phyloP scores from a whole-genome alignment of 2,797 vertebrate species.

The Pteronotus mesoamericanus region DNA sequence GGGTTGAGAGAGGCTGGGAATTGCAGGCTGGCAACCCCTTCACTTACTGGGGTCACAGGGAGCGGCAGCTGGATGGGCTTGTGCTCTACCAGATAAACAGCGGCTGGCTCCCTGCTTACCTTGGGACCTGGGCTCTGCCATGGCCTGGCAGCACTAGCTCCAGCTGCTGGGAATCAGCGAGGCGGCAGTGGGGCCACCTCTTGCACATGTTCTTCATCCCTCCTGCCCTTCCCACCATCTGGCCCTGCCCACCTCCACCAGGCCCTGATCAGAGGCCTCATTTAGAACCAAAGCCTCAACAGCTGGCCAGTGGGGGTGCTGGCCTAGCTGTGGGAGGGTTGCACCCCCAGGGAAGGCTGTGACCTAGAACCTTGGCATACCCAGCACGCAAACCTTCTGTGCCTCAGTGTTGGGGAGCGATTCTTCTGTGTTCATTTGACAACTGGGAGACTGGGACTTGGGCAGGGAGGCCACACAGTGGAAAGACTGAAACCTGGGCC shows the following conservation, averaged over 20 bases:
- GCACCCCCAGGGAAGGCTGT: not conserved
- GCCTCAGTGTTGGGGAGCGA: accelerated
- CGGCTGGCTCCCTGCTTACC: not conserved
- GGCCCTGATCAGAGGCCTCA: not conserved
- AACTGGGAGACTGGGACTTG: no score
- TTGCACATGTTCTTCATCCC: accelerated
- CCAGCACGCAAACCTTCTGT: not conserved
- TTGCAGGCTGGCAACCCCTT: no score
- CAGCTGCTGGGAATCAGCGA: not conserved
- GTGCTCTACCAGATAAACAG: not conserved
- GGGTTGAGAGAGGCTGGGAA: not conserved
- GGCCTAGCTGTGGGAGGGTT: not conserved
- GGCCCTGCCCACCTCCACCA: not conserved
- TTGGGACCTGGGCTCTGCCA: not conserved
- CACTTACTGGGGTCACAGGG: accelerated
- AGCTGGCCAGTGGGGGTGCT: not conserved
- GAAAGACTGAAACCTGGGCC: accelerated
- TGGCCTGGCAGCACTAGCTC: not conserved
- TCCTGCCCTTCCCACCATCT: not conserved
- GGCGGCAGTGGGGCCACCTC: not conserved
- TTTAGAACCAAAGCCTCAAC: not conserved
- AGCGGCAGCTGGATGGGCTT: accelerated
- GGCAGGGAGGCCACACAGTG: accelerated
- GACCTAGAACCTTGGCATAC: not conserved
- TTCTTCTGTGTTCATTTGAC: not conserved